phyloP scores from a whole-genome alignment of 1,140 invertebrate species.

The Lasioglossum baleicum region DNA sequence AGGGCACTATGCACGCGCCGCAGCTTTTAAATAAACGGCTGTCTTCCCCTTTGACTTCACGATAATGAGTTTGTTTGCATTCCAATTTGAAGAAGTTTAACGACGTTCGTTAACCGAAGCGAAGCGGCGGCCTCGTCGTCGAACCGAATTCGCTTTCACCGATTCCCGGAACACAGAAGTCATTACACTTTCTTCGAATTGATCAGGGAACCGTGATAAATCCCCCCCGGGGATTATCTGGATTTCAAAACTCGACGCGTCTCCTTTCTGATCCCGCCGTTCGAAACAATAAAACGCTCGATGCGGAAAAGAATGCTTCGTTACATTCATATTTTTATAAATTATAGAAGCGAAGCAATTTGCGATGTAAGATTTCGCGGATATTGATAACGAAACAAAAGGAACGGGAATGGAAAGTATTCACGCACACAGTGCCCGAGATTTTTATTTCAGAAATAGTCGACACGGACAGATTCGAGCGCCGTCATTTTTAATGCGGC shows the following conservation, averaged over 20 bases:
- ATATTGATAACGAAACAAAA: no score
- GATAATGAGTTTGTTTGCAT: slow-evolving; percentile 78
- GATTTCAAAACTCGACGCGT: no score
- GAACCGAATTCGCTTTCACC: slow-evolving; percentile 16
- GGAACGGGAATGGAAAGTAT: no score
- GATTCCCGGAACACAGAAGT: slow-evolving; percentile 13
- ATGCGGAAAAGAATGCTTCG: no score
- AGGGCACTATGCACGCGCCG: slow-evolving; percentile 48
- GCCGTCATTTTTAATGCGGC: no score
- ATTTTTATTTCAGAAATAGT: no score
- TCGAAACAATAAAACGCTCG: no score
- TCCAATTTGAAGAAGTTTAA: slow-evolving; percentile 75
- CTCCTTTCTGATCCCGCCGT: no score
- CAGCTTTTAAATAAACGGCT: slow-evolving; percentile 73
- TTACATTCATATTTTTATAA: not conserved
- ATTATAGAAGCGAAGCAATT: not conserved
- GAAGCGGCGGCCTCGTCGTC: not conserved
- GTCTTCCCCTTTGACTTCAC: slow-evolving; percentile 75
- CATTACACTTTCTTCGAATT: slow-evolving; percentile 7
- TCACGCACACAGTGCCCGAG: no score
- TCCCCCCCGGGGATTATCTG: no score
- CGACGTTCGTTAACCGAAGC: slow-evolving; percentile 57
- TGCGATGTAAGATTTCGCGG: no score
- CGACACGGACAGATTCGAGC: no score
- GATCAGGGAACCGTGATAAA: not conserved